Percentiles rank a stretch among this genome's conserved stretches.
Conservation (phyloP, 2,888 invertebrate genomes). For the Bombylius major region DNA sequence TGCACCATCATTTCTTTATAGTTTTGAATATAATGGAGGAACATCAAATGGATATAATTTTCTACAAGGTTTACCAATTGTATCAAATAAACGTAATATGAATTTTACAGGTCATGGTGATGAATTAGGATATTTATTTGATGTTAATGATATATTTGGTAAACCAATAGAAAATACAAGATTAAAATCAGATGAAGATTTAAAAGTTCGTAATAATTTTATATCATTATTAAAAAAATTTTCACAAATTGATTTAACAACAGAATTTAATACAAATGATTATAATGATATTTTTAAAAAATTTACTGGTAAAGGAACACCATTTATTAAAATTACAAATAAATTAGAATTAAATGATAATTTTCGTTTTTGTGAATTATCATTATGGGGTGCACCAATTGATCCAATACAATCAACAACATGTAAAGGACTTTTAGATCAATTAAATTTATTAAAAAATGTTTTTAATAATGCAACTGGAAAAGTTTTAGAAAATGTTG, state of each 20-base stretch:
- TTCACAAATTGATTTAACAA: slow-evolving; percentile 33
- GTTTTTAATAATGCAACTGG: background rate
- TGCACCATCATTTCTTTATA: slow-evolving; percentile 55
- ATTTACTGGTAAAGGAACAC: slow-evolving; percentile 36
- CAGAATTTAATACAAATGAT: slow-evolving; percentile 26
- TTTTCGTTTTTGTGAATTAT: slow-evolving; percentile 35
- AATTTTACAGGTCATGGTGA: slow-evolving; percentile 50
- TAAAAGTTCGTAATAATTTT: slow-evolving; percentile 50
- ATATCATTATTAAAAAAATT: slow-evolving; percentile 56
- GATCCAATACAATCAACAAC: slow-evolving; percentile 25
- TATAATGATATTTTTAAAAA: slow-evolving; percentile 26
- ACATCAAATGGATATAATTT: slow-evolving; percentile 48
- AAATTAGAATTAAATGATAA: slow-evolving; percentile 37
- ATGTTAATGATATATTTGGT: slow-evolving; percentile 48
- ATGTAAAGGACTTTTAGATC: slow-evolving; percentile 23
- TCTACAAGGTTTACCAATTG: slow-evolving; percentile 51
- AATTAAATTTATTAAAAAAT: slow-evolving; percentile 11
- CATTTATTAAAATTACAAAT: slow-evolving; percentile 43
- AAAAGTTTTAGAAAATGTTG: background rate
- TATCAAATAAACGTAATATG: slow-evolving; percentile 34
- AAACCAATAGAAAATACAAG: slow-evolving; percentile 37
- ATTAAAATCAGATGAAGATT: slow-evolving; percentile 42
- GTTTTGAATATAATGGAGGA: slow-evolving; percentile 58
- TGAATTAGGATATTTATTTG: slow-evolving; percentile 59
- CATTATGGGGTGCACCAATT: slow-evolving; percentile 28